These are phyloP conservation scores for Petrocephalus schoutedeni DNA, from an alignment of 2,797 vertebrate species.

Conservation along the genomic window DNA sequence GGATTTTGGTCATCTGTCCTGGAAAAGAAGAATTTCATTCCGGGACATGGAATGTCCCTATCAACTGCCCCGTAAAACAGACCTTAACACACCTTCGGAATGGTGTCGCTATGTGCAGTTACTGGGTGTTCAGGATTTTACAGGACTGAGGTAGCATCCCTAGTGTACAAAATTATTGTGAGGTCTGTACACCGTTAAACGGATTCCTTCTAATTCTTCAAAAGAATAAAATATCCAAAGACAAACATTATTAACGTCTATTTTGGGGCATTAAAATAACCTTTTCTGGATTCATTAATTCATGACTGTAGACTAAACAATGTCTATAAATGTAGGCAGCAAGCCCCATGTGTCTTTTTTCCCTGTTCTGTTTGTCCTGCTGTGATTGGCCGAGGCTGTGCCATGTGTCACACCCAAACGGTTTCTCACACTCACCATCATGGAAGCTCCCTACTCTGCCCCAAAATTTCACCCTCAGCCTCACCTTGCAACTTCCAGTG, in stretches of 20 bases:
- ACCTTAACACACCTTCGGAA: background rate
- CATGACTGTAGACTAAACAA: background rate
- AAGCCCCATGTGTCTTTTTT: background rate
- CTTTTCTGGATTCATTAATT: background rate
- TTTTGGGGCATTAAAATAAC: background rate
- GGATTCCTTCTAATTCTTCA: background rate
- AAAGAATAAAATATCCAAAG: background rate
- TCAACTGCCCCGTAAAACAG: background rate
- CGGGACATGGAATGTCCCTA: background rate
- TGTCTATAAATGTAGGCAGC: background rate
- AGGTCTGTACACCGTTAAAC: background rate
- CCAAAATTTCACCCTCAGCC: background rate
- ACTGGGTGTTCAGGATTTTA: background rate
- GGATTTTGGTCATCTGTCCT: background rate
- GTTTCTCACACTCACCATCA: background rate
- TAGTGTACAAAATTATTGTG: background rate
- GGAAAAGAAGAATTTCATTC: background rate
- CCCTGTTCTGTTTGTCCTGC: background rate
- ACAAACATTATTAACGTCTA: background rate
- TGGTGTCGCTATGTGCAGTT: background rate
- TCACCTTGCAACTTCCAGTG: background rate
- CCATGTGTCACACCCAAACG: background rate
- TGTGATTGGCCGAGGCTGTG: background rate
- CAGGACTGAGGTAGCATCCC: background rate
- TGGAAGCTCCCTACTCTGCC: background rate